Evolutionary conservation across 92 coral and sea anemone species (phyloP).

Genomic region (Phymanthus crucifer): DNA sequence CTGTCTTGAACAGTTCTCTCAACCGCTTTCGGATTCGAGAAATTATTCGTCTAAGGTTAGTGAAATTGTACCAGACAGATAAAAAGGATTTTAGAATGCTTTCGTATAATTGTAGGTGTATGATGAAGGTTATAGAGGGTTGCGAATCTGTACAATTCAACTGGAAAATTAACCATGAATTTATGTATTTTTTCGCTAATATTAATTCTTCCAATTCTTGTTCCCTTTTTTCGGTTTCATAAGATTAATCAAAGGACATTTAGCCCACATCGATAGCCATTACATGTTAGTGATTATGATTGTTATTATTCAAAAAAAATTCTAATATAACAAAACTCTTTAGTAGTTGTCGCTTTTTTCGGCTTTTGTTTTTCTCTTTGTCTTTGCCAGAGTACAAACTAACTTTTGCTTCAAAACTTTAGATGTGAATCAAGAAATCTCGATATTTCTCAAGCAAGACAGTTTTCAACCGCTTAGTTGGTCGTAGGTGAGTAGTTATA

Average conservation of each 20-base stretch:
- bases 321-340: not conserved
- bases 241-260: not conserved
- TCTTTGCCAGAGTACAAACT: not conserved
- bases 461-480: not conserved
- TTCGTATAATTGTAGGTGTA: not conserved
- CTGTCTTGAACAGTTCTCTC: not conserved
- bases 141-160: too few species aligned
- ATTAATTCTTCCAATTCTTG: not conserved
- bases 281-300: not conserved
- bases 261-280: not conserved
- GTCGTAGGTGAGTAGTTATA: constrained; percentile 1
- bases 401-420: not conserved
- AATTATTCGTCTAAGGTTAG: not conserved
- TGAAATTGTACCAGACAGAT: not conserved
- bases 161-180: too few species aligned
- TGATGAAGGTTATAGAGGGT: not conserved
- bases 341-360: too few species aligned
- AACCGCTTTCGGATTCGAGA: constrained; percentile 6
- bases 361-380: not conserved
- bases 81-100: not conserved
- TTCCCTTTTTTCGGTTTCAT: not conserved
- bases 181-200: not conserved
- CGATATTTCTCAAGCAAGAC: not conserved
- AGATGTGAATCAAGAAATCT: not conserved
- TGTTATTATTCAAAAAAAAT: not conserved